These are phyloP conservation scores for Leucoraja erinaceus DNA, from an alignment of 2,113 vertebrate genomes.

Conservation along the genomic window DNA sequence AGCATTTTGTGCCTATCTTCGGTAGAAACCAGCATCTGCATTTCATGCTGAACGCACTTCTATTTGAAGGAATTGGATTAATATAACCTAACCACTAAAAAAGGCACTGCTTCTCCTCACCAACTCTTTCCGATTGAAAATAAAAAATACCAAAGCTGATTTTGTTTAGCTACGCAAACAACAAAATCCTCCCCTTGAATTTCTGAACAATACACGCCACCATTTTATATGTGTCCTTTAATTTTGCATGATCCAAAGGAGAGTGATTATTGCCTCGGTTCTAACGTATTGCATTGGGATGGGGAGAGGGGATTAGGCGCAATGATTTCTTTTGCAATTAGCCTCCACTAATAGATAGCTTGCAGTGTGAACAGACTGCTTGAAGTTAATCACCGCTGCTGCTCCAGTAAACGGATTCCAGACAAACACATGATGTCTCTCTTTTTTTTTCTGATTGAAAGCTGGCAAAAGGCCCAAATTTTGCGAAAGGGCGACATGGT, in stretches of 20 bases:
- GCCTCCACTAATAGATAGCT: slow-evolving; percentile 34
- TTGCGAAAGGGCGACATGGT: neutral
- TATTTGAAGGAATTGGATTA: too few species aligned
- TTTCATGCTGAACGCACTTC: too few species aligned
- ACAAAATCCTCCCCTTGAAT: neutral
- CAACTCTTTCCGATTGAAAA: neutral
- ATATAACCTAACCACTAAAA: too few species aligned
- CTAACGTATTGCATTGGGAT: neutral
- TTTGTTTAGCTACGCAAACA: neutral
- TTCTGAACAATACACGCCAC: neutral
- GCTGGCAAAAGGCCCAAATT: slow-evolving; percentile 19
- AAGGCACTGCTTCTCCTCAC: neutral
- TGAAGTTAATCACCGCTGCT: slow-evolving; percentile 33
- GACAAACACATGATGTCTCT: neutral
- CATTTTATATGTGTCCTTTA: neutral
- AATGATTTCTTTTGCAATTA: slow-evolving; percentile 32
- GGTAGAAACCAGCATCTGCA: too few species aligned
- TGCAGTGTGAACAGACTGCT: slow-evolving; percentile 31
- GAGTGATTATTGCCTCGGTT: neutral
- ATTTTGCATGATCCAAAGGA: neutral
- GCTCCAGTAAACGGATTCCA: neutral
- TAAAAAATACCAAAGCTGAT: neutral
- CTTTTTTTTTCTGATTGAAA: neutral
- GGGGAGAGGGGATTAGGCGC: neutral
- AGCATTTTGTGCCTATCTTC: too few species aligned